Evolutionary conservation across 2,888 invertebrate species (phyloP).

Genomic region (Cephus pygmeus): DNA sequence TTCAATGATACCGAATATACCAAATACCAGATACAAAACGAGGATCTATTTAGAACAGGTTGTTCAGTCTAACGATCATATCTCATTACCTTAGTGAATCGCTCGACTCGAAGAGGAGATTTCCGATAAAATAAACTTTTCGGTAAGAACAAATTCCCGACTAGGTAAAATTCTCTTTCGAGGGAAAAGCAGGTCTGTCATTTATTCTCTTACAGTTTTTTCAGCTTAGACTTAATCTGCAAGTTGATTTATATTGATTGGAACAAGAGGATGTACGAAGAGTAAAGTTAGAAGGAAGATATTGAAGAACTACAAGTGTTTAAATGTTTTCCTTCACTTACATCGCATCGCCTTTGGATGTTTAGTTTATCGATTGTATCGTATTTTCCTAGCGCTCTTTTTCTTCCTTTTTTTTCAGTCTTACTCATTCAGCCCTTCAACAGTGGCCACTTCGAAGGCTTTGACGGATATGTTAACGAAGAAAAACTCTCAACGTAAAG

Average conservation of each 20-base stretch:
- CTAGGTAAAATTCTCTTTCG: not conserved
- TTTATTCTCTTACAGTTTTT: not conserved
- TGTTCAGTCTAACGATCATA: not conserved
- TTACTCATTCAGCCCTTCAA: not conserved
- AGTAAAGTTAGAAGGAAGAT: not conserved
- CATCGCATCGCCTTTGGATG: not conserved
- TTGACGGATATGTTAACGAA: not conserved
- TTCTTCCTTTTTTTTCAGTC: not conserved
- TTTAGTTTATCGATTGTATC: not conserved
- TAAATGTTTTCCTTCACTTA: not conserved
- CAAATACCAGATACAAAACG: not conserved
- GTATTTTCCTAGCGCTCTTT: not conserved
- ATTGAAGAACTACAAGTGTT: not conserved
- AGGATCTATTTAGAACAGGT: not conserved
- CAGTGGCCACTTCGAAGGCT: not conserved
- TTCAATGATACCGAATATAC: not conserved
- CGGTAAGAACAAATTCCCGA: conserved; percentile 45
- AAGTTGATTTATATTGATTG: conserved; percentile 37
- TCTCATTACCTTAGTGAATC: not conserved
- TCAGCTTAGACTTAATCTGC: conserved; percentile 11
- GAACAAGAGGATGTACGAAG: conserved; percentile 8
- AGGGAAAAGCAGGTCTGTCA: not conserved
- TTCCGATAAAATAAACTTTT: conserved; percentile 36
- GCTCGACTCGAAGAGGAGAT: not conserved
- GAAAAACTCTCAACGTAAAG: not conserved